Percentiles rank a stretch among this genome's conserved stretches.
phyloP scores from a whole-genome alignment of 2,113 vertebrate genomes.

The Syrrhaptes paradoxus region DNA sequence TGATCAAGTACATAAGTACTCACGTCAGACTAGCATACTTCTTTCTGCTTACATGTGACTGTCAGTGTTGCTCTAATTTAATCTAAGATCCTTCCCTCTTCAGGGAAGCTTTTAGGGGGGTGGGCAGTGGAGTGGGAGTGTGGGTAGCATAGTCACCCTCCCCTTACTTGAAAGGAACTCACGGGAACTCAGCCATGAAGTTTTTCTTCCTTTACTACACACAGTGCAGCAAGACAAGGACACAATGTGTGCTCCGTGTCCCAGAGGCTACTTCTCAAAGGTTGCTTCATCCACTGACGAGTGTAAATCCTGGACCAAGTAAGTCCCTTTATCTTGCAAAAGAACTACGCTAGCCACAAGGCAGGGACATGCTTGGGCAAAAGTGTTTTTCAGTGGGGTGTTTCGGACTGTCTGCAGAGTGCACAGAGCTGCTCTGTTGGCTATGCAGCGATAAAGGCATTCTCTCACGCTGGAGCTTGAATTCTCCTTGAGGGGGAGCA shows the following conservation, averaged over 20 bases:
- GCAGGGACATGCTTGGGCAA: not conserved
- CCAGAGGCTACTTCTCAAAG: conserved; percentile 84
- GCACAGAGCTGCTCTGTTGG: not conserved
- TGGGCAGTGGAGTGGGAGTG: not conserved
- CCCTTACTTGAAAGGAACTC: not conserved
- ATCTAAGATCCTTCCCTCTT: not conserved
- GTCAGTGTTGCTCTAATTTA: not conserved
- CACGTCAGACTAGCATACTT: not conserved
- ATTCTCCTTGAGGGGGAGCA: not conserved
- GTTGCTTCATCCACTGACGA: conserved; percentile 68
- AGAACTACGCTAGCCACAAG: not conserved
- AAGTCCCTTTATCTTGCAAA: conserved; percentile 61
- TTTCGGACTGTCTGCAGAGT: not conserved
- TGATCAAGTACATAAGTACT: not conserved
- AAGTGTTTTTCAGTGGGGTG: not conserved
- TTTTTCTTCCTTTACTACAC: conserved; percentile 28
- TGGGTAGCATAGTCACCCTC: not conserved
- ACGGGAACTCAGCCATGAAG: not conserved
- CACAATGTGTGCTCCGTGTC: conserved; percentile 75
- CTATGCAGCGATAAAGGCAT: not conserved
- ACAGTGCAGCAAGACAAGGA: conserved; percentile 78
- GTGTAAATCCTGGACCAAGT: conserved; percentile 93
- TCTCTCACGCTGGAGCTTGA: not conserved
- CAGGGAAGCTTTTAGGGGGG: not conserved
- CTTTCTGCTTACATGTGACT: not conserved